Conservation (phyloP, 2,888 invertebrate species). For the Xanthia togata region DNA sequence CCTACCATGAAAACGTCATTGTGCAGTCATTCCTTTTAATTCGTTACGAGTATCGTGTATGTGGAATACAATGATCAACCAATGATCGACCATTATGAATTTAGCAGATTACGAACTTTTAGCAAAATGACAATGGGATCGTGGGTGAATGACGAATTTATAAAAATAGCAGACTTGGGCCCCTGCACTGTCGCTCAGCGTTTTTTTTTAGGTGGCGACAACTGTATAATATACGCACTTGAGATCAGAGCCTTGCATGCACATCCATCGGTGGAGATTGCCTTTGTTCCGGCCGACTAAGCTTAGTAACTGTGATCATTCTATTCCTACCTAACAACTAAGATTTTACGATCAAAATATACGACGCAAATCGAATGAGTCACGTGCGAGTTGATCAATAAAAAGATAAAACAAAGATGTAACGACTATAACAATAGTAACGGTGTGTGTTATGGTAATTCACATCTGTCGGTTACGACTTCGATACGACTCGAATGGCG, state of each 20-base stretch:
- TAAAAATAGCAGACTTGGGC: too few relatives aligned
- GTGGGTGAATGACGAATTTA: too few relatives aligned
- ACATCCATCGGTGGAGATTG: neutral
- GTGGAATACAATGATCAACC: too few relatives aligned
- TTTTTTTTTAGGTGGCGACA: too few relatives aligned
- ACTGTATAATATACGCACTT: too few relatives aligned
- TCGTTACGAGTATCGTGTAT: too few relatives aligned
- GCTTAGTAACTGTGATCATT: neutral
- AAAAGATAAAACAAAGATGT: conserved; percentile 19
- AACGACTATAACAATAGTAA: conserved; percentile 4
- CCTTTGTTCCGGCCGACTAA: neutral
- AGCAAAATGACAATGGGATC: too few relatives aligned
- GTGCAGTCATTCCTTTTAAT: too few relatives aligned
- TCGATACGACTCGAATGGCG: neutral
- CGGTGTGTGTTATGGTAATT: conserved; percentile 3
- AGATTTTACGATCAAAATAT: conserved; percentile 29
- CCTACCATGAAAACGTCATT: too few relatives aligned
- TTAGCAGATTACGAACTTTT: too few relatives aligned
- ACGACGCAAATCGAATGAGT: conserved; percentile 40
- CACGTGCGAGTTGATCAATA: conserved; percentile 40
- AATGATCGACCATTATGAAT: too few relatives aligned
- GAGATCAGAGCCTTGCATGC: neutral
- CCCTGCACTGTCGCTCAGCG: too few relatives aligned
- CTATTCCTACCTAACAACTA: neutral
- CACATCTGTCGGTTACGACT: conserved; percentile 26